phyloP scores from a whole-genome alignment of 1,140 invertebrate genomes.

The Pissodes strobi region DNA sequence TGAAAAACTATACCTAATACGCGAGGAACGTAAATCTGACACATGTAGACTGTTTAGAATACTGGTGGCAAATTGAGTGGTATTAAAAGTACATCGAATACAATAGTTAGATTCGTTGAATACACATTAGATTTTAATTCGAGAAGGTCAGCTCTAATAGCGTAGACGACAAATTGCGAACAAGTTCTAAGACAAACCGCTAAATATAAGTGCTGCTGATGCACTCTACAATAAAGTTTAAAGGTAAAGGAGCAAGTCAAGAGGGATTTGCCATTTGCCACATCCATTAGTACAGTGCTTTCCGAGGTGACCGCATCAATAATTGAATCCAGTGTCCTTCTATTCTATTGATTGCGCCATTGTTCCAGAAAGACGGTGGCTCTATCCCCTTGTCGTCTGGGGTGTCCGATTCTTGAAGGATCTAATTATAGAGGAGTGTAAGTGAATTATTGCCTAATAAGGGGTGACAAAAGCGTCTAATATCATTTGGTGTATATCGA shows the following conservation, averaged over 20 bases:
- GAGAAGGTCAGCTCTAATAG: too few species aligned
- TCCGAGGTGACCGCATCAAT: constrained; percentile 30
- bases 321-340: constrained; percentile 29
- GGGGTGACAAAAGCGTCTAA: constrained; percentile 22
- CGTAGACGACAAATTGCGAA: too few species aligned
- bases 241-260: constrained; percentile 18
- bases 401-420: constrained; percentile 30
- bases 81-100: too few species aligned
- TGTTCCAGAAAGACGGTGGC: constrained; percentile 27
- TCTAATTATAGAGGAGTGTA: constrained; percentile 23
- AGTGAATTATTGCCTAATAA: constrained; percentile 28
- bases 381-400: constrained; percentile 3
- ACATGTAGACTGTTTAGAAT: too few species aligned
- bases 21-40: too few species aligned
- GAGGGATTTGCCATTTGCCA: constrained; percentile 19
- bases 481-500: constrained; percentile 6
- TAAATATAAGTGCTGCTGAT: too few species aligned
- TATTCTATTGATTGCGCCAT: constrained; percentile 30
- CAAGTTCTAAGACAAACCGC: too few species aligned
- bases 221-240: neutral
- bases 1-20: too few species aligned
- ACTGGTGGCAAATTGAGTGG: too few species aligned
- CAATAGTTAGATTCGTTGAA: too few species aligned
- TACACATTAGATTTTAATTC: too few species aligned
- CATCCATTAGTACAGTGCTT: constrained; percentile 32